phyloP scores from a whole-genome alignment of 2,888 invertebrate species.

The Lycia hirtaria region DNA sequence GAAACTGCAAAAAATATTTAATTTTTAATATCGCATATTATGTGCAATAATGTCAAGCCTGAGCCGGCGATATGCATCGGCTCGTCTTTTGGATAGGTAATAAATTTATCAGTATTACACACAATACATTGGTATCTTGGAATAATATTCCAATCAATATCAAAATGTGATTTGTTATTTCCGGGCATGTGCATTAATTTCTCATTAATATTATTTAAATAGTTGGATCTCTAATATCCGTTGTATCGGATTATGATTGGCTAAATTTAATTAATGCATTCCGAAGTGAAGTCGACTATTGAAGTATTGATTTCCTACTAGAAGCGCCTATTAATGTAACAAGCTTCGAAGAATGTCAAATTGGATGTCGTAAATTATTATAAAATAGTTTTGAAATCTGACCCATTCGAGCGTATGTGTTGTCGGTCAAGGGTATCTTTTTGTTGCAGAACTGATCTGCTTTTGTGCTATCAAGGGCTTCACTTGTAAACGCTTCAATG shows the following conservation, averaged over 20 bases:
- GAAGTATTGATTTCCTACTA: conserved; percentile 14
- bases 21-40: neutral
- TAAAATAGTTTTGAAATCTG: conserved; percentile 72
- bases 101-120: conserved; percentile 20
- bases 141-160: conserved; percentile 27
- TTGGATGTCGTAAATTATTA: conserved; percentile 60
- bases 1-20: conserved; percentile 63
- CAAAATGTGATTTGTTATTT: conserved; percentile 29
- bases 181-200: conserved; percentile 21
- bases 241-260: conserved; percentile 21
- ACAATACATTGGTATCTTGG: conserved; percentile 11
- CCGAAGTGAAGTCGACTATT: too few species aligned
- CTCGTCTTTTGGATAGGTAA: conserved; percentile 10
- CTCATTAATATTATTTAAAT: conserved; percentile 23
- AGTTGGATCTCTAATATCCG: conserved; percentile 13
- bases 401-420: conserved; percentile 50
- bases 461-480: conserved; percentile 50
- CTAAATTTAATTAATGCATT: conserved; percentile 29
- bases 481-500: conserved; percentile 30
- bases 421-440: conserved; percentile 65
- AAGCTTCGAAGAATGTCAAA: conserved; percentile 48
- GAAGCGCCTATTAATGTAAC: conserved; percentile 37
- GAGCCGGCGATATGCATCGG: conserved; percentile 15
- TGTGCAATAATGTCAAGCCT: conserved; percentile 9
- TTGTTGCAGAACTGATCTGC: conserved; percentile 50